A percentile compares a stretch with the other conserved stretches of the same genome.
These are phyloP conservation scores for Argyresthia albistria DNA, from an alignment of 2,888 invertebrate species.

Conservation along the genomic window DNA sequence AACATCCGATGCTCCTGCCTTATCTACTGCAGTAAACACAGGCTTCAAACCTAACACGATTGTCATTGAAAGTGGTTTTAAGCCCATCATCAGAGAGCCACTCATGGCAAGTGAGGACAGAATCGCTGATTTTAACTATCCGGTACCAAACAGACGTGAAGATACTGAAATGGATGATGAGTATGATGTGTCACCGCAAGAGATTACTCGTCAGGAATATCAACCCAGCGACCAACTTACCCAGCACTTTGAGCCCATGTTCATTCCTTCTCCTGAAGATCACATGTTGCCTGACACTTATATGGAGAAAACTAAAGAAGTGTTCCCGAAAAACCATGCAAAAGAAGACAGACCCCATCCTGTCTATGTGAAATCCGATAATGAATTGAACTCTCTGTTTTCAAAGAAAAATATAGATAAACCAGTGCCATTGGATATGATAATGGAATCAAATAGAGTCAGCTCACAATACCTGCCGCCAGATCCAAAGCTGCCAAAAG, in stretches of 20 bases:
- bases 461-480: conserved; percentile 85
- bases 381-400: conserved; percentile 40
- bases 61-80: conserved; percentile 88
- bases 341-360: conserved; percentile 67
- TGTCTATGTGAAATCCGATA: conserved; percentile 51
- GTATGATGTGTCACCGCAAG: conserved; percentile 50
- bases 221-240: conserved; percentile 65
- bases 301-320: conserved; percentile 50
- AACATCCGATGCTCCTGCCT: conserved; percentile 39
- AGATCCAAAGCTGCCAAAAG: conserved; percentile 59
- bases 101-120: conserved; percentile 66
- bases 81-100: conserved; percentile 79
- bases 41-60: conserved; percentile 87
- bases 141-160: conserved; percentile 57
- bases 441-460: conserved; percentile 80
- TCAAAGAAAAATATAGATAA: conserved; percentile 54
- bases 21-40: conserved; percentile 77
- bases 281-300: conserved; percentile 43
- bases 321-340: conserved; percentile 53
- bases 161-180: conserved; percentile 60
- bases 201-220: conserved; percentile 17
- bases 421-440: conserved; percentile 68
- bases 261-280: conserved; percentile 84
- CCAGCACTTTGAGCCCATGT: conserved; percentile 84
- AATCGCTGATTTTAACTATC: conserved; percentile 36